Base-by-base conservation (phyloP, 30 jellyfish, hydroid and myxozoan genomes). In the Haliclystus octoradiatus region DNA sequence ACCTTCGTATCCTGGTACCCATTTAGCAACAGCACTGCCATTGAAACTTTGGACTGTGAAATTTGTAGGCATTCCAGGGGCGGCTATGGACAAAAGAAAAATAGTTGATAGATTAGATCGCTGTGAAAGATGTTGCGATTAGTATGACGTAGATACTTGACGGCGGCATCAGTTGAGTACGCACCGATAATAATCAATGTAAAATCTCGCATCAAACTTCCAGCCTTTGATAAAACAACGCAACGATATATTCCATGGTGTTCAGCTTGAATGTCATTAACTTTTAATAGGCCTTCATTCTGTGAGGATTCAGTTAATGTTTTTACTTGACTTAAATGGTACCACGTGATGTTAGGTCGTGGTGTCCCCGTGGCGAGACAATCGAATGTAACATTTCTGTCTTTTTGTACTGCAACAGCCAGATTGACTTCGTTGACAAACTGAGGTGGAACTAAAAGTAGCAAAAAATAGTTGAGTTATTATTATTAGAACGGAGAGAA, bases 321-420 rank as follows among this genome's bases (percentile, higher is more conserved):
- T 12, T 76, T 79, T 80, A 80, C 53, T 1, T 68, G 70, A 1
- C 75, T 23, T 77, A 52, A 62, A 0, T 76, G 78, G 25, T 65
- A 69, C 99, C 99, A 91, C 23, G 95, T 82, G 52, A 91, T 71
- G 71, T 82, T 83, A 5, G 99, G 99, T 61, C 70, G 72, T 27
- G 99, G 99, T 25, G 51, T 68, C 15, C 99, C 99, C 19, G 71
- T 62, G 3, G 95, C 94, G 1, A 85, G 29, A 49, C 99, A 91
- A 50, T 91, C 95, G 35, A 91, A 85, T 28, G 95, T 76, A 12
- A 72, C 94, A 31, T 78, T 91, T 2, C 70, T 69, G 26, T 90
- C 93, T 2, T 71, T 63, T 31, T 61, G 52, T 32, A 79, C 87
- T 19, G 32, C 31, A 29, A 65, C 77, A 15, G 49, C 53, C 49